Evolutionary conservation across 2,888 invertebrate genomes (phyloP), one percentile per base, ranked within the genome.

Genomic region (Epirrita christyi): DNA sequence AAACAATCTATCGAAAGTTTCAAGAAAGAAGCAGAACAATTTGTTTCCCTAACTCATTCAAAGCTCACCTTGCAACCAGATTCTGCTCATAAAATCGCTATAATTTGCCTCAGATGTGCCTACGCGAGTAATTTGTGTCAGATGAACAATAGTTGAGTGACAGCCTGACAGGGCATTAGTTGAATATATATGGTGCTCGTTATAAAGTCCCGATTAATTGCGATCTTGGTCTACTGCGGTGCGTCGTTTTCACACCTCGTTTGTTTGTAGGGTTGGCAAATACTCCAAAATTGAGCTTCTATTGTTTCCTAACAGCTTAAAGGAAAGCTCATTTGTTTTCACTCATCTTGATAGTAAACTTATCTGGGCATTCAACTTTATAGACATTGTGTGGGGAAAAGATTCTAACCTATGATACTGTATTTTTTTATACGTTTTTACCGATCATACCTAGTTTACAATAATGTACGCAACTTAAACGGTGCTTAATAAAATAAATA

Each of bases 181-280:
- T 86, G 85, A 84, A 88, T 88, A 87, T 88, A 85, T 81, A 88
- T 87, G 80, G 78, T 74, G 78, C 82, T 85, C 73, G 82, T 87
- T 85, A 83, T 78, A 75, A 78, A 72, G 59, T 67, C 70, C 76
- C 81, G 74, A 86, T 87, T 88, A 87, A 87, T 86, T 83, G 78
- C 72, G 67, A 69, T 67, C 76, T 75, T 77, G 68, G 72, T 75
- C 70, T 71, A 76, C 78, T 78, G 75, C 62, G 70, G 53, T 47
- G 59, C 55, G 77, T 86, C 85, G 84, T 84, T 86, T 87, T 88
- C 86, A 84, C 87, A 87, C 87, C 86, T 87, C 58, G 70, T 77
- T 68, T 61, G 43, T 65, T 66, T 70, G 21, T 70, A 86, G 87
- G 87, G 86, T 55, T 86, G 79, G 27, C 68, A 41, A 41, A n/a